Conservation (phyloP, 1,140 invertebrate species). For the Drosophila bocqueti region DNA sequence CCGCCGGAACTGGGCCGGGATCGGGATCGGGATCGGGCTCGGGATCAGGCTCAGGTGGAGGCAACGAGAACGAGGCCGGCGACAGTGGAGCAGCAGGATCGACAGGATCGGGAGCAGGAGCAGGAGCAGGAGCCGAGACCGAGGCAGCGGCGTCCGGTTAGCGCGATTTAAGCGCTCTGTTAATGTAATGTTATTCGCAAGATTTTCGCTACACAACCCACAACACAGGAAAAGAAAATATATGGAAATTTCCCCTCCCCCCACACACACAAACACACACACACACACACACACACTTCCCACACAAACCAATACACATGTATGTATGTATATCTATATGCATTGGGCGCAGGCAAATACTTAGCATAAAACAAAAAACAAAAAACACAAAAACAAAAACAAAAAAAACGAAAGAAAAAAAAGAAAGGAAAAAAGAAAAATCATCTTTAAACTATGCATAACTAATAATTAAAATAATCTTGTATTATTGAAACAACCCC, state of each 20-base stretch:
- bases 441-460: constrained; percentile 53
- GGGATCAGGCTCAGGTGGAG: not conserved
- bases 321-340: constrained; percentile 56
- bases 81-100: constrained; percentile 24
- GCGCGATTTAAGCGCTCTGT: constrained; percentile 43
- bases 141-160: constrained; percentile 63
- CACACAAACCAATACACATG: constrained; percentile 22
- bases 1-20: constrained; percentile 18
- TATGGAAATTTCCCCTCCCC: not conserved
- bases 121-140: constrained; percentile 34
- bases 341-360: constrained; percentile 57
- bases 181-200: constrained; percentile 70
- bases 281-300: not conserved
- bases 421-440: constrained; percentile 17
- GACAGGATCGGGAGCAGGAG: constrained; percentile 16
- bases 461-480: constrained; percentile 53
- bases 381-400: constrained; percentile 31
- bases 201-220: constrained; percentile 48
- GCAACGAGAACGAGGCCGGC: constrained; percentile 24
- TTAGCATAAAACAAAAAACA: constrained; percentile 59
- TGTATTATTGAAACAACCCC: constrained; percentile 49
- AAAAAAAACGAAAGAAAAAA: constrained; percentile 13
- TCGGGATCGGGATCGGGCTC: not conserved
- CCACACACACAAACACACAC: not conserved
- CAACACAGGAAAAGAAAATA: not conserved